phyloP scores from a whole-genome alignment of 2,797 vertebrate species.

The Mus caroli region DNA sequence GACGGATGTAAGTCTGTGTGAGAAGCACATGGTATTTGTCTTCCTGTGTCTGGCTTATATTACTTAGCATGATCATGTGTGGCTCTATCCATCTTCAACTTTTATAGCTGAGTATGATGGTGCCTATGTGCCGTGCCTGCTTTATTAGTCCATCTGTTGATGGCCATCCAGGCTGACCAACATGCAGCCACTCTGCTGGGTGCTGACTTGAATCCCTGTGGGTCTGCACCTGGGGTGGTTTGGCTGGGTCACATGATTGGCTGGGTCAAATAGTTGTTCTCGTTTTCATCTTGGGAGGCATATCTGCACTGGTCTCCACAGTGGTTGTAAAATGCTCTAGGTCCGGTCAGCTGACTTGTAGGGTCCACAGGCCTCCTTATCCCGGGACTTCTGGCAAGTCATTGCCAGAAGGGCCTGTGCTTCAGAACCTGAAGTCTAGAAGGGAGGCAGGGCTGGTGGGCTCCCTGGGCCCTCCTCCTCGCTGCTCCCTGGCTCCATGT shows the following conservation, averaged over 20 bases:
- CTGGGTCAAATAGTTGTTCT: not conserved
- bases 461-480: not conserved
- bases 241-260: not conserved
- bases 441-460: not conserved
- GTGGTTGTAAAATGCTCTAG: not conserved
- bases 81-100: no score
- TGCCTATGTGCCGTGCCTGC: not conserved
- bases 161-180: not conserved
- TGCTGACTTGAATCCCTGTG: not conserved
- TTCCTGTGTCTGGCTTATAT: not conserved
- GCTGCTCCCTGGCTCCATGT: not conserved
- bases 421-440: not conserved
- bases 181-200: not conserved
- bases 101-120: not conserved
- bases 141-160: not conserved
- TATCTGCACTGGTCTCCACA: not conserved
- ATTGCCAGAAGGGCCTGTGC: not conserved
- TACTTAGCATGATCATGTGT: not conserved
- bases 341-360: not conserved
- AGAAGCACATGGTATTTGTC: not conserved
- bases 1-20: not conserved
- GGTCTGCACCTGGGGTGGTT: not conserved
- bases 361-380: not conserved
- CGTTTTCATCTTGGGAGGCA: not conserved
- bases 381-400: fast-evolving